Conservation (phyloP, 2,797 vertebrate genomes). For the Erithacus rubecula region DNA sequence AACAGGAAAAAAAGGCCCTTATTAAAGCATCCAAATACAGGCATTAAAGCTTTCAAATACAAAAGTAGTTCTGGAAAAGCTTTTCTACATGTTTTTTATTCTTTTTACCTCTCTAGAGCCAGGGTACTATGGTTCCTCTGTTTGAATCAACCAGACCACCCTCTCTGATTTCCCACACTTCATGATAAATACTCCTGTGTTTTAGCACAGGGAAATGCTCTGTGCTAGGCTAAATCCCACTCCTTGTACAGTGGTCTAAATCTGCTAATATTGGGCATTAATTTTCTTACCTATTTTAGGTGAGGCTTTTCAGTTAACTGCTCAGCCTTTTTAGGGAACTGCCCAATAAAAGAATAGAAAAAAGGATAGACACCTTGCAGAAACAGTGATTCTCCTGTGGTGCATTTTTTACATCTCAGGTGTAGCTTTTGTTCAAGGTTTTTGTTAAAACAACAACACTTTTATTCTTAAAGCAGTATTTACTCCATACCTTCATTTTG, state of each 20-base stretch:
- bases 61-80: not conserved
- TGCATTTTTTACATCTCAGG: not conserved
- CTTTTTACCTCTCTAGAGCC: not conserved
- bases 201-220: not conserved
- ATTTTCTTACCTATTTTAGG: not conserved
- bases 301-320: not conserved
- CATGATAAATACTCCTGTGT: not conserved
- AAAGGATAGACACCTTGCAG: not conserved
- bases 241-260: not conserved
- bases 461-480: not conserved
- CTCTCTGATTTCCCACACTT: not conserved
- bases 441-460: not conserved
- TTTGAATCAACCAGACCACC: not conserved
- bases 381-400: not conserved
- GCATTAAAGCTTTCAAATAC: too few relatives aligned
- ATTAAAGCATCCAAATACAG: not conserved
- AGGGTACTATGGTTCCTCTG: not conserved
- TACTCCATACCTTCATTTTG: not conserved
- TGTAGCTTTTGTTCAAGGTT: not conserved
- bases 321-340: not conserved
- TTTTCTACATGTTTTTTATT: not conserved
- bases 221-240: not conserved
- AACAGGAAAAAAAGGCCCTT: rapidly evolving
- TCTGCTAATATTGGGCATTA: not conserved
- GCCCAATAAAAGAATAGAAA: not conserved